Conservation (phyloP, 2,888 invertebrate species). For the Dolichopus griseipennis region DNA sequence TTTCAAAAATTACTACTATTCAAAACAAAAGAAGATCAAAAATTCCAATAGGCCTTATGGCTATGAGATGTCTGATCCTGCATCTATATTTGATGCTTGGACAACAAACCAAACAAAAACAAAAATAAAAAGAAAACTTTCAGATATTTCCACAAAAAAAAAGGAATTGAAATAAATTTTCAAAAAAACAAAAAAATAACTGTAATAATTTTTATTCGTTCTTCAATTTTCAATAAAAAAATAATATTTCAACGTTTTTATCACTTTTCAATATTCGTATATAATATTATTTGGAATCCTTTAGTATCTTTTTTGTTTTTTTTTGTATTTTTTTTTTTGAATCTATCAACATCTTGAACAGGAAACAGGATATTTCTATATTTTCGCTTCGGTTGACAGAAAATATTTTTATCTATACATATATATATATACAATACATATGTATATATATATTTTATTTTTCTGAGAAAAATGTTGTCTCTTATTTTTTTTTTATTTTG, state of each 20-base stretch:
- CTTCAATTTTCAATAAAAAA: background rate
- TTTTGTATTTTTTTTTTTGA: background rate
- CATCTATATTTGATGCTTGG: too few species aligned
- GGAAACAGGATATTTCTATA: constrained; percentile 4
- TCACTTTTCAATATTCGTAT: background rate
- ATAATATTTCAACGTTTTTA: background rate
- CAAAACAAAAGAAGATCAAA: too few species aligned
- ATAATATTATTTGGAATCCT: background rate
- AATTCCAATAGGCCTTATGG: too few species aligned
- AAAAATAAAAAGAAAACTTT: too few species aligned
- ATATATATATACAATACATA: too few species aligned
- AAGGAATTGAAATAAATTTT: background rate
- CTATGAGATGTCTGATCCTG: too few species aligned
- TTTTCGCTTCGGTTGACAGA: constrained; percentile 4
- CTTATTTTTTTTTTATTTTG: too few species aligned
- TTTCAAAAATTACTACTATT: too few species aligned
- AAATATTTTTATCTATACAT: background rate
- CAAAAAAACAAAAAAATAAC: background rate
- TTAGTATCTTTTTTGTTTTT: background rate
- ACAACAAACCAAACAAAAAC: too few species aligned
- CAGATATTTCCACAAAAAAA: too few species aligned
- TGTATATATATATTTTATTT: too few species aligned
- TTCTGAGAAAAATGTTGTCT: too few species aligned
- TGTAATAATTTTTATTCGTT: background rate
- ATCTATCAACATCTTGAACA: constrained; percentile 3